Evolutionary conservation across 1,140 invertebrate genomes (phyloP).

Genomic region (Arion vulgaris): DNA sequence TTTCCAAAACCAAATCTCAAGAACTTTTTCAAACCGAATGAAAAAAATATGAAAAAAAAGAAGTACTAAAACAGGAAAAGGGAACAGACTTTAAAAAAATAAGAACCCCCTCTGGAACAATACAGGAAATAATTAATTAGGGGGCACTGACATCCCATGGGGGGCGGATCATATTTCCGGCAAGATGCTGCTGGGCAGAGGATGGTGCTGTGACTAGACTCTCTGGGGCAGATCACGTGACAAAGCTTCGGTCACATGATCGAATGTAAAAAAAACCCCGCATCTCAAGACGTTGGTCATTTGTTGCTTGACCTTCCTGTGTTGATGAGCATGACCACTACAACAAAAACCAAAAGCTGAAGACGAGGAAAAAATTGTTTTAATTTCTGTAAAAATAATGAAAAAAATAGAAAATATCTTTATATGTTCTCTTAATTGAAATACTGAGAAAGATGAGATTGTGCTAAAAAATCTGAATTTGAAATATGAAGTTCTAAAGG

Average conservation of each 20-base stretch:
- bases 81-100: too few species aligned
- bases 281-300: not conserved
- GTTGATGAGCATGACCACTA: too few species aligned
- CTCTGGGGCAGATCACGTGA: not conserved
- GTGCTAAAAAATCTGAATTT: too few species aligned
- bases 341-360: too few species aligned
- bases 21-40: too few species aligned
- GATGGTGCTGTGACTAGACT: slow-evolving; percentile 12
- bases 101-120: slow-evolving; percentile 2
- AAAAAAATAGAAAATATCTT: too few species aligned
- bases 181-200: slow-evolving; percentile 13
- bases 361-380: too few species aligned
- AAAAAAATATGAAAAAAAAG: not conserved
- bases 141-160: slow-evolving; percentile 25
- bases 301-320: not conserved
- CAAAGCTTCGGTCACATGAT: slow-evolving; percentile 13
- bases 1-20: too few species aligned
- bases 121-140: slow-evolving; percentile 25
- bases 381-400: too few species aligned
- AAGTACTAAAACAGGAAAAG: not conserved
- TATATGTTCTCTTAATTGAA: too few species aligned
- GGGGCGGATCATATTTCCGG: slow-evolving; percentile 33
- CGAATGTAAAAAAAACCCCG: not conserved
- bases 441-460: too few species aligned
- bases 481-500: too few species aligned